Conservation (phyloP, 2,888 invertebrate genomes). For the Drosophila nr. perissopoda region DNA sequence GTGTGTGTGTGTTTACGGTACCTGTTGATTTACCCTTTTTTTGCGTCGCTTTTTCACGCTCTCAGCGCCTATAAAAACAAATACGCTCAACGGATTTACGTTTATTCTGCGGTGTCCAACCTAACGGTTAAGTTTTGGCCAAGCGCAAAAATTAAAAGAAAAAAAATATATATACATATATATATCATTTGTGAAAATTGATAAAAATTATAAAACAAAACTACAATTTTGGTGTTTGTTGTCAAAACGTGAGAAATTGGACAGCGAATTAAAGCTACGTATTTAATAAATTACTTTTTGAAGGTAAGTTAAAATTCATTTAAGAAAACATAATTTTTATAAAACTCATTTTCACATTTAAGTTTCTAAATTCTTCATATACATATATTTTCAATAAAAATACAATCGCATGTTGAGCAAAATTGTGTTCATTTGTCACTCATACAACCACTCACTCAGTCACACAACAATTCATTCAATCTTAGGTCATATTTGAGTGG, state of each 20-base stretch:
- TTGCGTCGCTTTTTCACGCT: conserved; percentile 42
- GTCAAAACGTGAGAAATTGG: neutral
- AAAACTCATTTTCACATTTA: neutral
- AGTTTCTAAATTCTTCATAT: neutral
- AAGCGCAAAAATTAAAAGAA: conserved; percentile 13
- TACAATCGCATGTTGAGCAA: conserved; percentile 1
- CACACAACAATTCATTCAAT: conserved; percentile 23
- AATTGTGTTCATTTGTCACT: neutral
- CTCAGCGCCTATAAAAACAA: conserved; percentile 71
- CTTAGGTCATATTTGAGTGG: conserved; percentile 40
- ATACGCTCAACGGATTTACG: conserved; percentile 71
- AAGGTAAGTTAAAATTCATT: conserved; percentile 29
- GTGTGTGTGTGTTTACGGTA: conserved; percentile 35
- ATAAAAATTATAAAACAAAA: neutral
- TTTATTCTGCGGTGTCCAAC: conserved; percentile 73
- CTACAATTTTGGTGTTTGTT: neutral
- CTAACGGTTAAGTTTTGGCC: conserved; percentile 61
- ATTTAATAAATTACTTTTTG: neutral
- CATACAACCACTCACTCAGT: conserved; percentile 7
- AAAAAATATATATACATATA: neutral
- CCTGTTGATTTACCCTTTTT: conserved; percentile 78
- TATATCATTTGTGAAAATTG: conserved; percentile 16
- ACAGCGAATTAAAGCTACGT: neutral
- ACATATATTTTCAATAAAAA: neutral
- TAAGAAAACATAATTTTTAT: neutral